Evolutionary conservation across 2,888 invertebrate genomes (phyloP).

Genomic region (Lordiphosa fenestrarum): DNA sequence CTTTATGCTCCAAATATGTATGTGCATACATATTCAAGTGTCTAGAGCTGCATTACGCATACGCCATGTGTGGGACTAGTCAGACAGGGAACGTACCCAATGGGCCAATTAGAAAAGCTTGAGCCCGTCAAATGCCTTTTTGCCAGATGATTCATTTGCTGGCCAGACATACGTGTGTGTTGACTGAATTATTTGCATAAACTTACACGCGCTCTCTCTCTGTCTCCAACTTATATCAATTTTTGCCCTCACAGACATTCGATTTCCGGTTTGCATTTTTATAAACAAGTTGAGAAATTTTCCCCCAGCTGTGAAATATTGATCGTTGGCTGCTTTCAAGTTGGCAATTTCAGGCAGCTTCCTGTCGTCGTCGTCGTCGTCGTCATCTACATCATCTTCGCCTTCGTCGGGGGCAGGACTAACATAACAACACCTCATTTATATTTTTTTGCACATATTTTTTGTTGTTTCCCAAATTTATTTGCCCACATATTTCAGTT

Average conservation of each 20-base stretch:
- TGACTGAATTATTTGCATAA: constrained; percentile 58
- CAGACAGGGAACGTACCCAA: constrained; percentile 32
- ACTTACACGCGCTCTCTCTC: constrained; percentile 23
- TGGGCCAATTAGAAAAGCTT: constrained; percentile 56
- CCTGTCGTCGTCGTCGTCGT: constrained; percentile 53
- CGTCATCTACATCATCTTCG: constrained; percentile 21
- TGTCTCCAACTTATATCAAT: constrained; percentile 44
- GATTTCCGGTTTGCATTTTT: constrained; percentile 68
- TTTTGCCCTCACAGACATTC: constrained; percentile 65
- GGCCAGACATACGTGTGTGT: constrained; percentile 40
- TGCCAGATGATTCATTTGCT: constrained; percentile 57
- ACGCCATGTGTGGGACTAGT: constrained; percentile 40
- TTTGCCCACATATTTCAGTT: constrained; percentile 55
- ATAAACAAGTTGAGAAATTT: constrained; percentile 53
- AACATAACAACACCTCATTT: constrained; percentile 49
- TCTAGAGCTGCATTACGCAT: constrained; percentile 55
- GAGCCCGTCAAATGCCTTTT: constrained; percentile 56
- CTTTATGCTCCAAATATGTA: constrained; percentile 31
- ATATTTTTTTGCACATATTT: constrained; percentile 14
- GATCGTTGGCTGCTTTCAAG: constrained; percentile 11
- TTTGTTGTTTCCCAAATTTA: constrained; percentile 45
- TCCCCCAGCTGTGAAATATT: constrained; percentile 6
- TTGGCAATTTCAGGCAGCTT: constrained; percentile 60
- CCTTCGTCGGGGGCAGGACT: constrained; percentile 28
- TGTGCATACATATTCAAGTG: constrained; percentile 29